Base-by-base conservation (phyloP, 2,888 invertebrate genomes). In the Macropis europaea region DNA sequence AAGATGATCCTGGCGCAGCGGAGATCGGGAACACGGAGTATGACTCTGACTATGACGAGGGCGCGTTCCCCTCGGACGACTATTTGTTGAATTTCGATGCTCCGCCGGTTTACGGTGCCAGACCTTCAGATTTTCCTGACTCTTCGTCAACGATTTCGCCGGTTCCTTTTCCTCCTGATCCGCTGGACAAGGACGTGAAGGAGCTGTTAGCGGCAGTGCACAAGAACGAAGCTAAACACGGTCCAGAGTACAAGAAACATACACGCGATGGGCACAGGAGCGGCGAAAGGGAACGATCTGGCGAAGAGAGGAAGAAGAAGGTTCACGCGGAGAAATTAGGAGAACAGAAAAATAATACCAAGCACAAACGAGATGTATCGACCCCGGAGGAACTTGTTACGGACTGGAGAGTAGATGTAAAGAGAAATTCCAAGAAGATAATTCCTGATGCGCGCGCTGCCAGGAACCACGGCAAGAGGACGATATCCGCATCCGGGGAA, bases 1-100 rank as follows among this genome's bases (percentile, higher is more conserved):
- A 82, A 4, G 75, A 81, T 3, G 81, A 83, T 54, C 52, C 79
- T 7, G 79, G 73, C 15, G 84, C 84, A 15, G 47, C 64, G 1
- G 81, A 84, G 32, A 70, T 81, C 47, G 82, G 84, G 24, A 81
- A 79, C 43, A 72, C 68, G 9, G 85, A 87, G 43, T 86, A 87
- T 53, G 86, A 87, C 34, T 73, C 77, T 3, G 81, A 73, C 60
- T 84, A 87, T 22, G 83, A 86, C 7, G 76, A 82, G n/a, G 79
- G 80, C 2, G 19, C 17, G 6, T 64, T 77, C 0, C 59, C 70
- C 1, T 77, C 72, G 47, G 77, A 69, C 28, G 84, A 86, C 43
- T 84, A 84, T 43, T 60, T 68, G 1, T 43, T 48, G 2, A 80
- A 84, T 45, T 76, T 81, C 66, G 69, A 72, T 4, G 26, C 53